These are phyloP conservation scores for Microcebus griseorufus DNA, from an alignment of 2,113 vertebrate species.

Conservation along the genomic window DNA sequence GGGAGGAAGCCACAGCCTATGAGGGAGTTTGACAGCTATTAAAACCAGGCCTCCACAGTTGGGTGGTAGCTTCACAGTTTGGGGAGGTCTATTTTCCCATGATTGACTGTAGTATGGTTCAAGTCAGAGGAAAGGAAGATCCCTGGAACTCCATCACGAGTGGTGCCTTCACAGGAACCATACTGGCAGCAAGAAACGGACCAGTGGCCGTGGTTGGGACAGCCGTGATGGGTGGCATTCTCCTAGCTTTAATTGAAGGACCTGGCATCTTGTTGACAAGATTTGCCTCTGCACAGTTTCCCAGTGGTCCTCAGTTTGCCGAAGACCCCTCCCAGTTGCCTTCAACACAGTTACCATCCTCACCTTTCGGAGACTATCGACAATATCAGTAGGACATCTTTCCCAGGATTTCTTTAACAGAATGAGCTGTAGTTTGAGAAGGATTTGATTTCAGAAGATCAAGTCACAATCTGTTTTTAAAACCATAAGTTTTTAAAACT, in stretches of 20 bases:
- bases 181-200: constrained; percentile 96
- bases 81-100: constrained; percentile 98
- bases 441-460: constrained; percentile 29
- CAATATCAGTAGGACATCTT: constrained; percentile 91
- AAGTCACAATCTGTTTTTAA: background rate
- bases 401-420: background rate
- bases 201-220: constrained; percentile 97
- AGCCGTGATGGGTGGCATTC: constrained; percentile 95
- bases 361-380: constrained; percentile 92
- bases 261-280: constrained; percentile 96
- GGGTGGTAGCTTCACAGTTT: constrained; percentile 94
- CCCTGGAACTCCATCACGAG: constrained; percentile 99
- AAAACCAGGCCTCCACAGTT: too few relatives aligned
- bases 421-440: background rate
- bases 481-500: background rate
- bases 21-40: too few relatives aligned
- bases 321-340: constrained; percentile 89
- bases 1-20: too few relatives aligned
- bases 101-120: constrained; percentile 97
- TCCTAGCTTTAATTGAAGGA: constrained; percentile 96
- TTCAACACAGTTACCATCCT: constrained; percentile 82
- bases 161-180: constrained; percentile 96
- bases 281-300: constrained; percentile 96
- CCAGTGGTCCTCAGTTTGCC: constrained; percentile 91
- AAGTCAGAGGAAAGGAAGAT: constrained; percentile 96